Evolutionary conservation across 2,113 vertebrate genomes (phyloP).

Genomic region (Platysternon megacephalum): DNA sequence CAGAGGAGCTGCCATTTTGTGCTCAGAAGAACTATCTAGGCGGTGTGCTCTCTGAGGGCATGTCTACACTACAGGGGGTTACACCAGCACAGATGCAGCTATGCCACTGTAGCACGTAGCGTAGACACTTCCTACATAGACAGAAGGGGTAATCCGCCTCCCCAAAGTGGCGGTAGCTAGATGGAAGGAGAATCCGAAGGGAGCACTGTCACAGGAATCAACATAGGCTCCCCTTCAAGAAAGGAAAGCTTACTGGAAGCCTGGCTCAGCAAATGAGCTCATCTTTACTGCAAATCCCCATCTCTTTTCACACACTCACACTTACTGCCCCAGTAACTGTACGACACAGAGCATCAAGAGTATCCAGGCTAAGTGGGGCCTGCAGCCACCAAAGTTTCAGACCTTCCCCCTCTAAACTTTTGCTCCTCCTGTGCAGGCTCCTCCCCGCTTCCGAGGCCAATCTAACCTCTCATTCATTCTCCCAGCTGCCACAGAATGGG

Average conservation of each 20-base stretch:
- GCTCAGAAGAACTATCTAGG: neutral
- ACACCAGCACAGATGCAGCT: too few species aligned
- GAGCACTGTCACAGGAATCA: neutral
- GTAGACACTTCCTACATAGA: too few species aligned
- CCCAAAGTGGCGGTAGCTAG: too few species aligned
- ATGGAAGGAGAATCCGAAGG: neutral
- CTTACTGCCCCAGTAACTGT: neutral
- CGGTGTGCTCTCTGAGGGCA: neutral
- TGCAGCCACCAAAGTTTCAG: neutral
- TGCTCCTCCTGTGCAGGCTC: neutral
- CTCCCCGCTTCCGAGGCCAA: neutral
- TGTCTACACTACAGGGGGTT: neutral
- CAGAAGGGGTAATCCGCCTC: too few species aligned
- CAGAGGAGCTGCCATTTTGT: neutral
- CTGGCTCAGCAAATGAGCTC: neutral
- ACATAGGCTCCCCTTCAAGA: neutral
- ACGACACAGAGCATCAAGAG: neutral
- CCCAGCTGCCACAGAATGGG: neutral
- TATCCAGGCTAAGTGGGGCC: neutral
- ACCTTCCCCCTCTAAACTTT: neutral
- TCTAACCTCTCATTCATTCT: neutral
- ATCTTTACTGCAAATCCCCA: neutral
- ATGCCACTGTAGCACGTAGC: too few species aligned
- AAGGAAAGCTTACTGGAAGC: constrained; percentile 8
- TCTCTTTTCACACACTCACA: neutral